phyloP scores from a whole-genome alignment of 2,113 vertebrate genomes.

The Empidonax alnorum region DNA sequence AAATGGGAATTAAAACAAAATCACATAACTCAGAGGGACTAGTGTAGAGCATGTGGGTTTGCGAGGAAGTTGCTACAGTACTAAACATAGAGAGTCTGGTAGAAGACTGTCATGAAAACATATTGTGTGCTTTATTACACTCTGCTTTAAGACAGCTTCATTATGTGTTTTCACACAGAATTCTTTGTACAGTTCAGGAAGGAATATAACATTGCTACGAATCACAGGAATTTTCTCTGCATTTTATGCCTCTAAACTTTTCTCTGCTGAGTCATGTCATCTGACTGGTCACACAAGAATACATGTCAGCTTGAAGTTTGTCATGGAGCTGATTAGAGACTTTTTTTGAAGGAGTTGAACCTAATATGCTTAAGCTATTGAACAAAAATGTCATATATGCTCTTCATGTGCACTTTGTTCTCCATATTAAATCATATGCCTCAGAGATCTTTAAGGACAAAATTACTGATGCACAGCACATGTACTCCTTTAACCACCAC shows the following conservation, averaged over 20 bases:
- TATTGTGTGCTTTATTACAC: neutral
- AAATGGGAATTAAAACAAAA: conserved; percentile 11
- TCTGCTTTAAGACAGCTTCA: neutral
- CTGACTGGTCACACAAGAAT: conserved; percentile 28
- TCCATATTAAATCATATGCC: conserved; percentile 51
- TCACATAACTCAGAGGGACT: neutral
- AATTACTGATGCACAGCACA: conserved; percentile 3
- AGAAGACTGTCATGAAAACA: neutral
- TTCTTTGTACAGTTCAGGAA: neutral
- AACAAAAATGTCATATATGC: conserved; percentile 25
- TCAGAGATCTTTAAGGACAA: conserved; percentile 47
- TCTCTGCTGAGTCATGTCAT: conserved; percentile 26
- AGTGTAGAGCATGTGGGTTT: neutral
- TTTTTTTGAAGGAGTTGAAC: neutral
- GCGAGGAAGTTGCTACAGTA: neutral
- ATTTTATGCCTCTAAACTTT: neutral
- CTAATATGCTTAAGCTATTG: conserved; percentile 23
- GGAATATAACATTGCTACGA: neutral
- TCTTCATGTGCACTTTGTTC: conserved; percentile 26
- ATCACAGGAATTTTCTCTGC: neutral
- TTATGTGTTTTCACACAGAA: neutral
- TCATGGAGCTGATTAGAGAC: conserved; percentile 4
- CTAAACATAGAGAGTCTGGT: neutral
- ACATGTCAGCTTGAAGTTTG: conserved; percentile 30
- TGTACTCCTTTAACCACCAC: neutral